Evolutionary conservation across 2,888 invertebrate species (phyloP).

Genomic region (Drosophila anceps): DNA sequence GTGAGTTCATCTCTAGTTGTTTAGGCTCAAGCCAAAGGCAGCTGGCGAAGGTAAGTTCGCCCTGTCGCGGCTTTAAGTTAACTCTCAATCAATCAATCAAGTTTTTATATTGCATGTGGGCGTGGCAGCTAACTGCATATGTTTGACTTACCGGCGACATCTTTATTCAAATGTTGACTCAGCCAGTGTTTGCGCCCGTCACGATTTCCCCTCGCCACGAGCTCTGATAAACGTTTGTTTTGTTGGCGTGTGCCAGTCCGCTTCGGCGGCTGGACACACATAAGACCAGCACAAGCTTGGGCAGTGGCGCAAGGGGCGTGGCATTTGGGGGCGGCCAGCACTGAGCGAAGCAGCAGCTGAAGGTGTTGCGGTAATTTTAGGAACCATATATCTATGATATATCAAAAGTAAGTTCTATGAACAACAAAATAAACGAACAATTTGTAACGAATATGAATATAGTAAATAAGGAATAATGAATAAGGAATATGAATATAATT

Average conservation of each 20-base stretch:
- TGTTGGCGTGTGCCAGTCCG: conserved; percentile 19
- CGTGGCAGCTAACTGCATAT: conserved; percentile 61
- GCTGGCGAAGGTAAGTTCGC: conserved; percentile 77
- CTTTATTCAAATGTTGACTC: conserved; percentile 77
- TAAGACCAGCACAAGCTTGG: conserved; percentile 4
- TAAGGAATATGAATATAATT: conserved; percentile 10
- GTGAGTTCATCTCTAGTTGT: conserved; percentile 38
- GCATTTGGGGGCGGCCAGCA: conserved; percentile 7
- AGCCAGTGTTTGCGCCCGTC: conserved; percentile 21
- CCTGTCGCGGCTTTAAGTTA: conserved; percentile 71
- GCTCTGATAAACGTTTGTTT: conserved; percentile 10
- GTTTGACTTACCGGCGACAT: conserved; percentile 77
- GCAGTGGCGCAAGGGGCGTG: neutral
- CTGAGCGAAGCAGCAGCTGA: conserved; percentile 52
- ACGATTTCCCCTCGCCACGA: conserved; percentile 5
- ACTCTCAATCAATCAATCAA: conserved; percentile 59
- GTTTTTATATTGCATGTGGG: conserved; percentile 56
- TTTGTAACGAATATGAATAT: conserved; percentile 53
- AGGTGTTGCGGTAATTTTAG: conserved; percentile 90
- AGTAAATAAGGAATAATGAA: conserved; percentile 10
- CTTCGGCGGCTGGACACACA: conserved; percentile 27
- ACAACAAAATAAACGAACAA: conserved; percentile 86
- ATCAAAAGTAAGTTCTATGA: conserved; percentile 98
- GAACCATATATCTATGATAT: conserved; percentile 99
- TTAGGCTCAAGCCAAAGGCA: conserved; percentile 59